These are phyloP conservation scores for Formica exsecta DNA, from an alignment of 1,140 invertebrate species.

Conservation along the genomic window DNA sequence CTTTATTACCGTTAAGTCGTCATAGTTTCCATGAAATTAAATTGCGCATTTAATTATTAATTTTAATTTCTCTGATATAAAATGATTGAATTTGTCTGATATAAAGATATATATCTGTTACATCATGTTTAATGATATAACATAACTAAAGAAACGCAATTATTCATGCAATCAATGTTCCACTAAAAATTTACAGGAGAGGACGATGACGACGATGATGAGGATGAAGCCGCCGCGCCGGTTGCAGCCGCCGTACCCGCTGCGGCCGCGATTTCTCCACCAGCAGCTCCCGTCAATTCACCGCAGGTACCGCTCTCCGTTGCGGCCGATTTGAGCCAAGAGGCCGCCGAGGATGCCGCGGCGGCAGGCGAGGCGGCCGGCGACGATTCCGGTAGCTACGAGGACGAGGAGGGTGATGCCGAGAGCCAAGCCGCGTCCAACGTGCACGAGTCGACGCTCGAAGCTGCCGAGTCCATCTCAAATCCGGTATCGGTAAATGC, in stretches of 20 bases:
- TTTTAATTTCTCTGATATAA: no score
- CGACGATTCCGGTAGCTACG: slow-evolving; percentile 89
- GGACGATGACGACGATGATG: slow-evolving; percentile 90
- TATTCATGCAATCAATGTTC: not conserved
- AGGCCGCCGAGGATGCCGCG: slow-evolving; percentile 72
- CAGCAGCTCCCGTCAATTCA: slow-evolving; percentile 73
- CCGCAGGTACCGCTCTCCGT: slow-evolving; percentile 81
- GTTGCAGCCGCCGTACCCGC: slow-evolving; percentile 73
- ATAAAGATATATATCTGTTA: not conserved
- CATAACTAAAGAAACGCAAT: not conserved
- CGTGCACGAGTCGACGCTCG: slow-evolving; percentile 80
- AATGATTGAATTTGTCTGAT: not conserved
- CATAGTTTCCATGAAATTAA: not conserved
- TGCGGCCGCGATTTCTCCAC: slow-evolving; percentile 59
- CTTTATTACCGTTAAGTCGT: not conserved
- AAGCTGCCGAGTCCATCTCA: slow-evolving; percentile 77
- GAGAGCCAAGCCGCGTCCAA: slow-evolving; percentile 85
- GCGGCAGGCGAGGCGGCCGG: slow-evolving; percentile 85
- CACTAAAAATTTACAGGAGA: slow-evolving; percentile 61
- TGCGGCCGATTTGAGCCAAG: slow-evolving; percentile 81
- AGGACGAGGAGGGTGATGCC: slow-evolving; percentile 88
- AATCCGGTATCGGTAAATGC: slow-evolving; percentile 71
- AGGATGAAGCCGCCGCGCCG: slow-evolving; percentile 87
- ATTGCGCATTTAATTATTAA: no score
- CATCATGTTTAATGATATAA: not conserved